These are phyloP conservation scores for Drosophila histrio DNA, from an alignment of 2,888 invertebrate species.

Conservation along the genomic window DNA sequence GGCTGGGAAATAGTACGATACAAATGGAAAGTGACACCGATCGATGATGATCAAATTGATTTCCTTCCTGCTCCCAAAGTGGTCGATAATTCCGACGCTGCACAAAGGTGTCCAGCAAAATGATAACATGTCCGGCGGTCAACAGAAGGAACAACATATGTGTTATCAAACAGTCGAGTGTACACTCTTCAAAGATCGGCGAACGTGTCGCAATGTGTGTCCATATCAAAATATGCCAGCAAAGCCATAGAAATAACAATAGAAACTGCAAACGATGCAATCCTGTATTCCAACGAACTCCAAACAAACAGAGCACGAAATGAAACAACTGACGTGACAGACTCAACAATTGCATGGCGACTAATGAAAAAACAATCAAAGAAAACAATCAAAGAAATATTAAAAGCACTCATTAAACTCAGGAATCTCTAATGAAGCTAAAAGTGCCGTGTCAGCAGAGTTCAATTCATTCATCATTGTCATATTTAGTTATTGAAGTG, in stretches of 20 bases:
- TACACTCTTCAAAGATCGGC: background rate
- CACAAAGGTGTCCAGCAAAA: constrained; percentile 41
- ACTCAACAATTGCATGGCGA: constrained; percentile 7
- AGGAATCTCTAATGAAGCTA: no score
- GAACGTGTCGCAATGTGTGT: background rate
- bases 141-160: constrained; percentile 15
- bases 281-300: constrained; percentile 10
- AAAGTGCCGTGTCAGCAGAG: constrained; percentile 1
- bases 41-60: background rate
- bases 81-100: background rate
- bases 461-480: background rate
- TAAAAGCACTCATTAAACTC: no score
- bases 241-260: constrained; percentile 36
- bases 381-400: background rate
- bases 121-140: constrained; percentile 30
- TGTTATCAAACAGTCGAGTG: constrained; percentile 39
- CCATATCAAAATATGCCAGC: constrained; percentile 41
- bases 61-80: background rate
- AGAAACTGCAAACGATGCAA: constrained; percentile 35
- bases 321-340: constrained; percentile 15
- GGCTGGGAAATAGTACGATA: constrained; percentile 9
- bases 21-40: background rate
- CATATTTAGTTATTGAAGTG: no score
- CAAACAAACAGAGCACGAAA: constrained; percentile 33
- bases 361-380: background rate